phyloP scores from a whole-genome alignment of 2,113 vertebrate species.

The Rhombomys opimus region DNA sequence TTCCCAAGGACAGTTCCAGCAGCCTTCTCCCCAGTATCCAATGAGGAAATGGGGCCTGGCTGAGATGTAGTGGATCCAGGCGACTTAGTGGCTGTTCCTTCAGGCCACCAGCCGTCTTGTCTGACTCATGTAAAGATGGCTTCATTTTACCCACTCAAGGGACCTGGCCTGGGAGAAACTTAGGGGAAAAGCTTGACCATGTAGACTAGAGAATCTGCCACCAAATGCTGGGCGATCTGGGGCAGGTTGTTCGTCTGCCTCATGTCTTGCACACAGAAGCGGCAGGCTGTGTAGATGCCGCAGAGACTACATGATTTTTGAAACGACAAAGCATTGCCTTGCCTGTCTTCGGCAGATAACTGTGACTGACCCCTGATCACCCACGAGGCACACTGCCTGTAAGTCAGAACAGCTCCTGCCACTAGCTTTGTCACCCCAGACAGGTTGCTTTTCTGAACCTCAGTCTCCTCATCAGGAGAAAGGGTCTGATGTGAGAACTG shows the following conservation, averaged over 20 bases:
- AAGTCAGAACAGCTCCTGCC: background rate
- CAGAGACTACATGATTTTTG: background rate
- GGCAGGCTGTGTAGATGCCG: background rate
- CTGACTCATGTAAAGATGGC: background rate
- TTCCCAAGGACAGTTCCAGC: background rate
- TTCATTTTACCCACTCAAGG: background rate
- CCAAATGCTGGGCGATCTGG: background rate
- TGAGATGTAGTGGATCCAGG: background rate
- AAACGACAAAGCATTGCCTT: background rate
- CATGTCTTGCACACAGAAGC: background rate
- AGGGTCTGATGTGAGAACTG: background rate
- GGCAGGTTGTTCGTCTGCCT: background rate
- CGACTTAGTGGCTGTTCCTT: background rate
- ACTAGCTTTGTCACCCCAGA: background rate
- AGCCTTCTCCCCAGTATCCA: background rate
- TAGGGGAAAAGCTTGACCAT: background rate
- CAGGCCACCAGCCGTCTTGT: background rate
- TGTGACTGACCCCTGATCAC: background rate
- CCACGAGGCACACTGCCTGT: too few relatives aligned
- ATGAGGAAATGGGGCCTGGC: background rate
- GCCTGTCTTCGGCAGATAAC: background rate
- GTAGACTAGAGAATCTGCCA: background rate
- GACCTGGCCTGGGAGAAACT: background rate
- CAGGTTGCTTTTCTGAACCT: background rate
- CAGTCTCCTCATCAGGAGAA: constrained; percentile 13